These are phyloP conservation scores for Smittia sp. DNA, from an alignment of 2,888 invertebrate genomes.

Conservation along the genomic window DNA sequence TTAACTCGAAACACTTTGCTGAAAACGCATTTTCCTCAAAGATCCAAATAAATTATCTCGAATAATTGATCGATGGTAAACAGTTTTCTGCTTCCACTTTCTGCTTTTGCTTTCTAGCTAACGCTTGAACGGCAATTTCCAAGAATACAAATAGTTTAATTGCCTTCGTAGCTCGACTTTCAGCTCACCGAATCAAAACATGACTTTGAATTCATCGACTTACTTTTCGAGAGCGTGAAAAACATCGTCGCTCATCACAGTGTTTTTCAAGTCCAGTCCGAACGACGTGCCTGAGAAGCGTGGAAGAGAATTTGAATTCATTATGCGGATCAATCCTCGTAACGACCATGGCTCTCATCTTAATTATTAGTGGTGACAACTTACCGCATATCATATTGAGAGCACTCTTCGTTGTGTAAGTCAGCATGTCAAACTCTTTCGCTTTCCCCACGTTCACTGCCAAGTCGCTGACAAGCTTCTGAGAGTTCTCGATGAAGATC, in stretches of 20 bases:
- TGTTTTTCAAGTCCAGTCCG: constrained; percentile 35
- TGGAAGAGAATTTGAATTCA: not conserved
- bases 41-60: too few species aligned
- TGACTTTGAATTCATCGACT: not conserved
- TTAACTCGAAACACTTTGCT: too few species aligned
- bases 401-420: constrained; percentile 40
- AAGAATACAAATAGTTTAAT: too few species aligned
- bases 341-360: too few species aligned
- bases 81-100: too few species aligned
- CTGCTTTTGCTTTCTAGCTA: too few species aligned
- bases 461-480: constrained; percentile 43
- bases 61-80: too few species aligned
- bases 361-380: not conserved
- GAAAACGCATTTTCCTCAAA: too few species aligned
- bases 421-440: constrained; percentile 41
- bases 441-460: constrained; percentile 36
- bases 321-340: not conserved
- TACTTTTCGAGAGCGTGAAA: constrained; percentile 39
- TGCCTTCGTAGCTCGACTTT: not conserved
- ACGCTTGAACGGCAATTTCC: too few species aligned
- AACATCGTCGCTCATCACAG: constrained; percentile 24
- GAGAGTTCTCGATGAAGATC: constrained; percentile 43
- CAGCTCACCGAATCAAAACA: not conserved
- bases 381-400: constrained; percentile 43
- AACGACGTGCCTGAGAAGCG: constrained; percentile 34